phyloP scores from a whole-genome alignment of 1,140 invertebrate species.

The Adelges cooleyi region DNA sequence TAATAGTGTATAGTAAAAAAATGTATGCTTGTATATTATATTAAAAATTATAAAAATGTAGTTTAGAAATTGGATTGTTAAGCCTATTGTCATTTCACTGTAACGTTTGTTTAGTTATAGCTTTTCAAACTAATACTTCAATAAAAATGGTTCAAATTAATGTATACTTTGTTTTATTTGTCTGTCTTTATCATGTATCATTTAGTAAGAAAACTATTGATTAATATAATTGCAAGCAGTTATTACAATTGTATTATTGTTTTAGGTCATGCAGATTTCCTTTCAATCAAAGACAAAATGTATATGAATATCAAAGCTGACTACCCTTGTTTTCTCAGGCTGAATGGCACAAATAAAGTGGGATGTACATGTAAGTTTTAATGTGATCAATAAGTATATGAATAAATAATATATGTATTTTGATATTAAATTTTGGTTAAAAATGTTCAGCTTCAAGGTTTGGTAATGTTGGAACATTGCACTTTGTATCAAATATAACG shows the following conservation, averaged over 20 bases:
- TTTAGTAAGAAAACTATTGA: conserved; percentile 2
- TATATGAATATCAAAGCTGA: conserved; percentile 60
- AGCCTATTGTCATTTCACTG: no score
- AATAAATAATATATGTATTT: conserved; percentile 4
- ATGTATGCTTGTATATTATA: no score
- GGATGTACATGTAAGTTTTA: conserved; percentile 72
- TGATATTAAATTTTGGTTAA: conserved; percentile 27
- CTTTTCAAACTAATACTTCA: no score
- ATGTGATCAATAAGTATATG: neutral
- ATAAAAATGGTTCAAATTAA: no score
- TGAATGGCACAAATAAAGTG: conserved; percentile 86
- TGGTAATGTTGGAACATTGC: conserved; percentile 75
- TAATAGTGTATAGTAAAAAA: no score
- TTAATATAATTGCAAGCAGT: no score
- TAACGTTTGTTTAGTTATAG: no score
- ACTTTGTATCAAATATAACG: conserved; percentile 48
- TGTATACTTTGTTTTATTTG: neutral
- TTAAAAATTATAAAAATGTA: no score
- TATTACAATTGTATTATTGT: no score
- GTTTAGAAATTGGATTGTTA: no score
- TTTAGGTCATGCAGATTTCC: conserved; percentile 2
- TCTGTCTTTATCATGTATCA: neutral
- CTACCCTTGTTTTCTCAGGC: conserved; percentile 67
- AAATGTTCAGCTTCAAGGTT: conserved; percentile 45
- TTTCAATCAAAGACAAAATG: conserved; percentile 51